Evolutionary conservation across 2,888 invertebrate species (phyloP), one percentile per base, ranked within the genome.

Genomic region (Eupithecia subumbrata): DNA sequence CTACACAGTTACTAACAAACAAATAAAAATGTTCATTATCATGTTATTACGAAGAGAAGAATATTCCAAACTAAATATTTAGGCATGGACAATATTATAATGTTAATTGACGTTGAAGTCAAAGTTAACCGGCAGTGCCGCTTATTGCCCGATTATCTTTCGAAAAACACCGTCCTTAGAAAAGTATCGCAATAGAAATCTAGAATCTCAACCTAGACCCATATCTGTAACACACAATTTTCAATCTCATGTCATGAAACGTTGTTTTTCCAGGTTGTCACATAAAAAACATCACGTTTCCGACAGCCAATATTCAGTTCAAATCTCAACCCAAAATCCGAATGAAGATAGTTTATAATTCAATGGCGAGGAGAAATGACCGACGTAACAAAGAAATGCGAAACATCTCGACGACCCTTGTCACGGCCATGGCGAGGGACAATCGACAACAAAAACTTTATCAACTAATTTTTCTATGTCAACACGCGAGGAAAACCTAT

Each of bases 381-480:
- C 25, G 22, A 25, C 60, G 60, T 25, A 60, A 60, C 60, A 60
- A 60, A 60, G 60, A 60, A 56, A 60, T 60, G 60, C 60, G 60
- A 25, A 66, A 66, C 37, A 37, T 66, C 37, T 37, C 37, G n/a
- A 37, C 4, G 37, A 66, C 66, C 60, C 60, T 60, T 5, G 60
- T 60, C 60, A 60, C 25, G 60, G 60, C 60, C 60, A 9, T 60
- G 60, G 25, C 60, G 25, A 22, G 60, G 60, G 60, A 60, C 60
- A 25, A 12, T 60, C 60, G 12, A 14, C 60, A 12, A 60, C 60
- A 25, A 60, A 52, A 60, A 60, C 60, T 60, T 5, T 5, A 60
- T 60, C 0, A 25, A 25, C 60, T 25, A 14, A 25, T 60, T 25
- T 25, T 22, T 25, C 25, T 60, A 22, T 56, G 25, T 60, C 60